A percentile compares a stretch with the other conserved stretches of the same genome.
Evolutionary conservation across 2,797 vertebrate species (phyloP).

Genomic region (Loriculus beryllinus): DNA sequence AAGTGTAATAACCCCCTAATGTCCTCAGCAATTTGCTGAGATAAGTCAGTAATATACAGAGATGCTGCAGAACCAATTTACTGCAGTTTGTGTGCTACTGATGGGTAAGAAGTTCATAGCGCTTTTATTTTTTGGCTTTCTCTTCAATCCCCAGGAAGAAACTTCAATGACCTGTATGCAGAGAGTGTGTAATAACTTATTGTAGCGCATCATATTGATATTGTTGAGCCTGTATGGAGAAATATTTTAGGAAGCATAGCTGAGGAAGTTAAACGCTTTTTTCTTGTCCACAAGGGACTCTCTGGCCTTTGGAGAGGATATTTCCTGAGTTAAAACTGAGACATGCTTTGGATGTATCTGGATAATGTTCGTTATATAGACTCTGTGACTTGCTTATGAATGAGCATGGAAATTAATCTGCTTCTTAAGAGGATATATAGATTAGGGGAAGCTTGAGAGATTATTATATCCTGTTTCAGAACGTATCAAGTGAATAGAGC

Average conservation of each 20-base stretch:
- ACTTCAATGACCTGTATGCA: background rate
- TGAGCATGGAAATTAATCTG: slow-evolving; percentile 33
- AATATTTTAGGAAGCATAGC: slow-evolving; percentile 33
- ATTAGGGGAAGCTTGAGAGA: slow-evolving; percentile 33
- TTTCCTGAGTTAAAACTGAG: slow-evolving; percentile 14
- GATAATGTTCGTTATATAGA: background rate
- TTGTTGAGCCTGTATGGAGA: background rate
- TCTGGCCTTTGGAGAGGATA: background rate
- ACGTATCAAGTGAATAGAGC: slow-evolving; percentile 7
- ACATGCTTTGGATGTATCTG: background rate
- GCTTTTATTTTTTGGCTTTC: background rate
- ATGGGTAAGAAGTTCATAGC: background rate
- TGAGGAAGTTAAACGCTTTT: background rate
- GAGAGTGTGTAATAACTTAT: slow-evolving; percentile 12
- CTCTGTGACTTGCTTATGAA: slow-evolving; percentile 52
- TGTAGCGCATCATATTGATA: background rate
- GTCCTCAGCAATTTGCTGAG: background rate
- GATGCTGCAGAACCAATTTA: background rate
- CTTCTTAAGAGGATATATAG: slow-evolving; percentile 26
- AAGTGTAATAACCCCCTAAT: background rate
- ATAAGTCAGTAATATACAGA: background rate
- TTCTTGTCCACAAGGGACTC: background rate
- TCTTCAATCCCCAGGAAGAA: background rate
- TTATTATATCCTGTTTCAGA: slow-evolving; percentile 23
- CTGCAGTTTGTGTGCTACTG: background rate